These are phyloP conservation scores for Rhineura floridana DNA, from an alignment of 2,113 vertebrate genomes.

Conservation along the genomic window DNA sequence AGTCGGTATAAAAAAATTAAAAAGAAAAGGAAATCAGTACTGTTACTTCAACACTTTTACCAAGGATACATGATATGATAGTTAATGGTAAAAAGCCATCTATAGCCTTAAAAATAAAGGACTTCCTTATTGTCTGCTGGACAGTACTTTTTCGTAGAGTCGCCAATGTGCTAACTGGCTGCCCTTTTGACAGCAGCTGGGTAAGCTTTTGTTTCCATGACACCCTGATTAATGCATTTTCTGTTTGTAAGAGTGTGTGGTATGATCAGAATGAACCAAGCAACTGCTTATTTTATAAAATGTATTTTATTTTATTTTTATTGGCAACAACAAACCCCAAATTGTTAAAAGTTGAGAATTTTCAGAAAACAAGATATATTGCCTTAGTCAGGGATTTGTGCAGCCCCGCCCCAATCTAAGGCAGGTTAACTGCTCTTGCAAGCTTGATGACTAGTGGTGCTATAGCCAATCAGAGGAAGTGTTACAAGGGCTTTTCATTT, in stretches of 20 bases:
- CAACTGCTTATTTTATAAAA: constrained; percentile 23
- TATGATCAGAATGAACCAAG: neutral
- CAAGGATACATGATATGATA: neutral
- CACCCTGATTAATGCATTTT: constrained; percentile 63
- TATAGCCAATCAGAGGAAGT: neutral
- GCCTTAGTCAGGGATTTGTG: neutral
- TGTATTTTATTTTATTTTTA: neutral
- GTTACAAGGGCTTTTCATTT: neutral
- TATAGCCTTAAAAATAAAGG: neutral
- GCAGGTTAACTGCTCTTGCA: neutral
- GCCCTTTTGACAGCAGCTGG: constrained; percentile 63
- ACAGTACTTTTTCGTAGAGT: constrained; percentile 64
- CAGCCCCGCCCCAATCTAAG: neutral
- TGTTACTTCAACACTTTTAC: neutral
- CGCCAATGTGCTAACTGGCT: constrained; percentile 29
- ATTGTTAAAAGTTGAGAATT: neutral
- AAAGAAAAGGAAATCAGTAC: neutral
- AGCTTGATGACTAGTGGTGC: neutral
- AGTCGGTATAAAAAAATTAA: neutral
- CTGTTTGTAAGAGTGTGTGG: neutral
- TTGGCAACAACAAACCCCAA: neutral
- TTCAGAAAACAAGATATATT: fast-evolving
- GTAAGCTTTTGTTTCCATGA: constrained; percentile 82
- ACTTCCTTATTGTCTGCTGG: constrained; percentile 57
- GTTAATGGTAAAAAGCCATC: neutral